Conservation (phyloP, 2,113 vertebrate genomes). For the Morone chrysops region DNA sequence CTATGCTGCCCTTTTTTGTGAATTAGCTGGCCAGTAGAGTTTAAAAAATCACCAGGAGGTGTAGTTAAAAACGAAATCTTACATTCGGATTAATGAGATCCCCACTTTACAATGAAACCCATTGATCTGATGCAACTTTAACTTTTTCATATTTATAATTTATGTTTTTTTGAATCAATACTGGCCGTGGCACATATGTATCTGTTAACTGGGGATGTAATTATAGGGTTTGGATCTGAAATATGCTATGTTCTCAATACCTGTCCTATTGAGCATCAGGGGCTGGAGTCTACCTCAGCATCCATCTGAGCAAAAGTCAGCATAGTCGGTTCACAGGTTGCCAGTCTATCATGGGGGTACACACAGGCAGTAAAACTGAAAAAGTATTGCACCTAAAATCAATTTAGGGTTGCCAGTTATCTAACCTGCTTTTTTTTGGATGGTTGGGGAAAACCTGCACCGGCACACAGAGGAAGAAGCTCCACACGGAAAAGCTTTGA, state of each 20-base stretch:
- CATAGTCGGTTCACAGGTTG: too few species aligned
- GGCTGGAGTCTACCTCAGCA: too few species aligned
- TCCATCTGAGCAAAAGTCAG: too few species aligned
- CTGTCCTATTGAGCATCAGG: not conserved
- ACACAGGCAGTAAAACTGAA: not conserved
- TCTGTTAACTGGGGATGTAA: not conserved
- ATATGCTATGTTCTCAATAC: not conserved
- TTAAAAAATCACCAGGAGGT: constrained; percentile 3
- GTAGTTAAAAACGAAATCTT: not conserved
- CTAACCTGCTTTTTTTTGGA: not conserved
- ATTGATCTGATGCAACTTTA: not conserved
- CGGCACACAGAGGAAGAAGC: not conserved
- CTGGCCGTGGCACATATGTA: not conserved
- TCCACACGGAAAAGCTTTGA: not conserved
- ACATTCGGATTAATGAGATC: not conserved
- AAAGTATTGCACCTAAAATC: not conserved
- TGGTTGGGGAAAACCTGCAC: not conserved
- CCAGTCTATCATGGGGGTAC: too few species aligned
- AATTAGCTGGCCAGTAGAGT: constrained; percentile 1
- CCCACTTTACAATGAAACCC: constrained; percentile 1
- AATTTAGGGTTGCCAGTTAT: not conserved
- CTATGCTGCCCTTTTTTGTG: not conserved
- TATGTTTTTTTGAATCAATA: not conserved
- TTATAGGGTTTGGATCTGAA: constrained; percentile 3
- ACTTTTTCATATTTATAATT: not conserved